Conservation (phyloP, 2,797 vertebrate genomes). For the Pyrrhura leucotis region DNA sequence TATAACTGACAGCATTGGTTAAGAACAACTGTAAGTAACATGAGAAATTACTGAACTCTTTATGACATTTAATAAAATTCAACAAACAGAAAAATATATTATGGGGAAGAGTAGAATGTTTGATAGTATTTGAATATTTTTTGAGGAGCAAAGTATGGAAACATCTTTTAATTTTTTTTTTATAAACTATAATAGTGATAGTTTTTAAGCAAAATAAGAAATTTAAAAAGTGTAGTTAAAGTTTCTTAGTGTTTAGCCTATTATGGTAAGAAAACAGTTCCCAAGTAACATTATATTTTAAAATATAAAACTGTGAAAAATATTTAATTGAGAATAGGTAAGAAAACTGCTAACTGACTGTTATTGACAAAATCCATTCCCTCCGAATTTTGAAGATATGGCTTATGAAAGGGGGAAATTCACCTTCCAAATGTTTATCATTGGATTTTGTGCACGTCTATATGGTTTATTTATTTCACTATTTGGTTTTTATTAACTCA, state of each 20-base stretch:
- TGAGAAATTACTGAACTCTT: not conserved
- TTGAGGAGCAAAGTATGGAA: not conserved
- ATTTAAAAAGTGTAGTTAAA: not conserved
- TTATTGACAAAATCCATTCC: not conserved
- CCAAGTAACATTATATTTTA: not conserved
- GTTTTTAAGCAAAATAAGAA: not conserved
- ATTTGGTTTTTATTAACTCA: not conserved
- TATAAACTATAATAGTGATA: not conserved
- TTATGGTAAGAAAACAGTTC: not conserved
- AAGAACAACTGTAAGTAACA: not conserved
- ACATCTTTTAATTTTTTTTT: not conserved
- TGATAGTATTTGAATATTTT: not conserved
- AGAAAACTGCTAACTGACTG: not conserved
- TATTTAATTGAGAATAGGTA: not conserved
- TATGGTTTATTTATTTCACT: not conserved
- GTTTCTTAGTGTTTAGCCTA: not conserved
- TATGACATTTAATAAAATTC: not conserved
- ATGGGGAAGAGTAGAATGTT: not conserved
- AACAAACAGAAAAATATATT: not conserved
- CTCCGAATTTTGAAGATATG: not conserved
- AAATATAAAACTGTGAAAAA: not conserved
- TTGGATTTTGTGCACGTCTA: not conserved
- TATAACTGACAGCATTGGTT: not conserved
- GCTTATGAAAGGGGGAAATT: not conserved
- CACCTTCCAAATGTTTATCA: not conserved